Evolutionary conservation across 1,140 invertebrate genomes (phyloP).

Genomic region (Trachymyrmex cornetzi): DNA sequence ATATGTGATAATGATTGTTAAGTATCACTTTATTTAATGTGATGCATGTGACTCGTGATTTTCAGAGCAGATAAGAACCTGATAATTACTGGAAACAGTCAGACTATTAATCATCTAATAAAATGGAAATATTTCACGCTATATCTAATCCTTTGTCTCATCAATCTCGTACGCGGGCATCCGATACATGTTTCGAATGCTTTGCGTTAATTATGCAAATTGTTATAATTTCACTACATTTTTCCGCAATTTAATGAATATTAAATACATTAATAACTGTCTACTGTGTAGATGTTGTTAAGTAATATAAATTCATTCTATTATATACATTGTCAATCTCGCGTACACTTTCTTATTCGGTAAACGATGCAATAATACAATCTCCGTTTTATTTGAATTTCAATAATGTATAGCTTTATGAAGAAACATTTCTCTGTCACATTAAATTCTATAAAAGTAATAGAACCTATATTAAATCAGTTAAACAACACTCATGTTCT

Average conservation of each 20-base stretch:
- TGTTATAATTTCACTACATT: slow-evolving; percentile 4
- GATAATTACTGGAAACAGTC: slow-evolving; percentile 7
- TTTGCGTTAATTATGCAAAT: slow-evolving; percentile 11
- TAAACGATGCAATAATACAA: neutral
- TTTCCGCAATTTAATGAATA: neutral
- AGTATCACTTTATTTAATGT: slow-evolving; percentile 7
- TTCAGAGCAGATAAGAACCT: slow-evolving; percentile 54
- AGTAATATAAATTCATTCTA: neutral
- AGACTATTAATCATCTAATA: slow-evolving; percentile 25
- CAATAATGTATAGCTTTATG: neutral
- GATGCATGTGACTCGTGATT: slow-evolving; percentile 35
- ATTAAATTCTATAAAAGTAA: neutral
- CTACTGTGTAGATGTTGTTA: no score
- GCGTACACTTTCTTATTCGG: neutral
- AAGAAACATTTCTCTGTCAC: neutral
- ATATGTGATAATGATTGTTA: slow-evolving; percentile 41
- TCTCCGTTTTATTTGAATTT: neutral
- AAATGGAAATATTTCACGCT: slow-evolving; percentile 4
- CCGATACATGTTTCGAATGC: neutral
- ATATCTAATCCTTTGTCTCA: neutral
- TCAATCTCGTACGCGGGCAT: slow-evolving; percentile 36
- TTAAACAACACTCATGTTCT: neutral
- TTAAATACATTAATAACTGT: neutral
- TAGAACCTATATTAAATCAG: neutral
- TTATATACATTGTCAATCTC: neutral